These are phyloP conservation scores for Gallinago solitaria DNA, from an alignment of 2,797 vertebrate genomes.

Conservation along the genomic window DNA sequence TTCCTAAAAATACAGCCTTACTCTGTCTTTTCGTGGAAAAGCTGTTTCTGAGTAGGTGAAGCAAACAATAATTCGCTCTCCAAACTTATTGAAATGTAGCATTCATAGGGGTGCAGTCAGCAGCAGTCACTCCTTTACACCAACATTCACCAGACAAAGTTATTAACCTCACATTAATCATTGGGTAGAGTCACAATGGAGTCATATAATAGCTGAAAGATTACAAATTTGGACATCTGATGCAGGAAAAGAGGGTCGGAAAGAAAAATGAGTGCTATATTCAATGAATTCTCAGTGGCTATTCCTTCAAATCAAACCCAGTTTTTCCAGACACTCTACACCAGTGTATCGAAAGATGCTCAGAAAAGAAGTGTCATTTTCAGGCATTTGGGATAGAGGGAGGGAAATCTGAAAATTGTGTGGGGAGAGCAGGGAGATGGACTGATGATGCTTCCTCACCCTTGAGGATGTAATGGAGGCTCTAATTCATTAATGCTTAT, in stretches of 20 bases:
- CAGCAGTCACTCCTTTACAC: background rate
- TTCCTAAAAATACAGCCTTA: slow-evolving; percentile 37
- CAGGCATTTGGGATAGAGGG: background rate
- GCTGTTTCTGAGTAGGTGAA: slow-evolving; percentile 41
- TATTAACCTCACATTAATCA: slow-evolving; percentile 43
- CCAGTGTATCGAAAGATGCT: background rate
- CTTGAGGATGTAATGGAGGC: background rate
- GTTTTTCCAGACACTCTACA: background rate
- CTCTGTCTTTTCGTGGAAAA: slow-evolving; percentile 42
- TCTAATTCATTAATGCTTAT: background rate
- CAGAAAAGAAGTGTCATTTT: background rate
- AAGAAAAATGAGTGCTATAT: background rate
- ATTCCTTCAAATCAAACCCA: background rate
- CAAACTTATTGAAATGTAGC: background rate
- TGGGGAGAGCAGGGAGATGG: background rate
- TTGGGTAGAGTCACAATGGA: background rate
- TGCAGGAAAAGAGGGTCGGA: background rate
- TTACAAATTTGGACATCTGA: background rate
- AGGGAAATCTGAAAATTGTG: background rate
- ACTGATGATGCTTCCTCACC: background rate
- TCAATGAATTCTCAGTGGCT: background rate
- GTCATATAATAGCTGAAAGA: background rate
- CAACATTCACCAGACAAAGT: background rate
- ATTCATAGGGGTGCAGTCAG: background rate
- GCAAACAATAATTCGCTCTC: background rate